Evolutionary conservation across 2,797 vertebrate genomes (phyloP).

Genomic region (Selene dorsalis): DNA sequence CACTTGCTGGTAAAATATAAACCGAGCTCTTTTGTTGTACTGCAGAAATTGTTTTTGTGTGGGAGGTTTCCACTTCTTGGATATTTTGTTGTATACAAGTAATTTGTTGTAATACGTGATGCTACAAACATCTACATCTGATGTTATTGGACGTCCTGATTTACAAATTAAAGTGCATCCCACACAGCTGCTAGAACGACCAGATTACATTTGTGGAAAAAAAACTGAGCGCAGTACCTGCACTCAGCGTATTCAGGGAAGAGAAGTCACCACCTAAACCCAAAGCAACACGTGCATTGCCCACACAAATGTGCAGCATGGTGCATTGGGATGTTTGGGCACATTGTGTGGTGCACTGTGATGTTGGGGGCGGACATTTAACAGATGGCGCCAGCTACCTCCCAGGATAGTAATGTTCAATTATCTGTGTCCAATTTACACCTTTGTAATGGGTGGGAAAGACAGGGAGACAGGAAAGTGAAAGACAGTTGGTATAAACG

Average conservation of each 20-base stretch:
- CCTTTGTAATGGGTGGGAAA: conserved; percentile 76
- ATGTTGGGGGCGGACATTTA: conserved; percentile 78
- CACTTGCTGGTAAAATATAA: not conserved
- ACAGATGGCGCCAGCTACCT: conserved; percentile 79
- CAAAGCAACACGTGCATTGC: conserved; percentile 25
- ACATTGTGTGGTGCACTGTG: conserved; percentile 69
- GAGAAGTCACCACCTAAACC: not conserved
- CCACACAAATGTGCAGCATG: conserved; percentile 54
- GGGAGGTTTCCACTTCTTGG: conserved; percentile 1
- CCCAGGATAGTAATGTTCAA: conserved; percentile 83
- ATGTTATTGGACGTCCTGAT: not conserved
- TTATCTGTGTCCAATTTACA: conserved; percentile 85
- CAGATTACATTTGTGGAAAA: conserved; percentile 6
- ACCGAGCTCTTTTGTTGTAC: not conserved
- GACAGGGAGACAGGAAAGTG: conserved; percentile 35
- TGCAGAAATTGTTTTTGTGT: conserved; percentile 7
- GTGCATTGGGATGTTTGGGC: conserved; percentile 59
- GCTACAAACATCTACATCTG: conserved; percentile 1
- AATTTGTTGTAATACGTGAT: not conserved
- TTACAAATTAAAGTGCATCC: not conserved
- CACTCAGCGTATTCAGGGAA: not conserved
- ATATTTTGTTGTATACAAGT: not conserved
- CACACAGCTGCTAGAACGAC: not conserved
- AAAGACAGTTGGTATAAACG: conserved; percentile 40
- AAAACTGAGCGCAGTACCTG: not conserved